Base-by-base conservation (phyloP, 2,888 invertebrate species). In the Leptinotarsa rubiginosa region DNA sequence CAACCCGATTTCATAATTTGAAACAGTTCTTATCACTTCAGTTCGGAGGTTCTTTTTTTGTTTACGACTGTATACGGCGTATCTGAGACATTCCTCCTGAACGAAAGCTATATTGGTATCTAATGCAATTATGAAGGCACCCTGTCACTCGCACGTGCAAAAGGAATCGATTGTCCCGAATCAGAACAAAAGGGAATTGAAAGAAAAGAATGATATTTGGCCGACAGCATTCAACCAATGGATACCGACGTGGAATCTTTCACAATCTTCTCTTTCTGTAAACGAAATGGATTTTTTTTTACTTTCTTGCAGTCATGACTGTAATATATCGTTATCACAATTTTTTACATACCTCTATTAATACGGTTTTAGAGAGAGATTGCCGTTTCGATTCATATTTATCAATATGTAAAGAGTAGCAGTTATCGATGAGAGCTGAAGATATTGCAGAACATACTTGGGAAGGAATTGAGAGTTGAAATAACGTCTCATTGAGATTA, bases 81-180 rank as follows among this genome's bases (percentile, higher is more conserved):
- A 47, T 69, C 69, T 59, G n/a, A 47, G 56, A 69, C 56, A 56
- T 69, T 47, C 56, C 20, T 18, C 13, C 41, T 16, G 47, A 69
- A 56, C 65, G 72, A 67, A 72, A 68, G 73, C 20, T 69, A 75
- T 75, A 75, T 75, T 69, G 72, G 65, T 65, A 77, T 77, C 69
- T 73, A 74, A 70, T 77, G 69, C 59, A 68, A 77, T 77, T 77
- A 77, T 73, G 69, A 73, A 73, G 73, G 75, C 74, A 73, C 59
- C 65, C 70, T 78, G 77, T 75, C 77, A 75, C 78, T 77, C 74
- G 75, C 79, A 80, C 80, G 79, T 79, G 80, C 72, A 59, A 69
- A 69, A 41, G 69, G 67, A 69, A 80, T 79, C 80, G 80, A 77
- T 79, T 78, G 78, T 72, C 76, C 77, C 74, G 75, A 76, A 78